These are phyloP conservation scores for Botia kubotai DNA, from an alignment of 2,797 vertebrate genomes.

Conservation along the genomic window DNA sequence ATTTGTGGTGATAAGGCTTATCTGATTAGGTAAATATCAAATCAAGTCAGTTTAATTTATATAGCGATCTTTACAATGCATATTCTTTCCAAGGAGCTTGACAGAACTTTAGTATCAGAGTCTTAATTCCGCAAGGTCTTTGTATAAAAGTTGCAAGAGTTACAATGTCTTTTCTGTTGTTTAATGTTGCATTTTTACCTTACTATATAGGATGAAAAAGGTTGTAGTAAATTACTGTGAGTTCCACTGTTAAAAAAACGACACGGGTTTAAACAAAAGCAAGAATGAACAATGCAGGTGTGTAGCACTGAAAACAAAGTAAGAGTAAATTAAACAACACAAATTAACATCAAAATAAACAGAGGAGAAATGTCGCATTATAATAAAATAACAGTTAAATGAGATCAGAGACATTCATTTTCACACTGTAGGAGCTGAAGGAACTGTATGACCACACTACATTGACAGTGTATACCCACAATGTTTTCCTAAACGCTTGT, in stretches of 20 bases:
- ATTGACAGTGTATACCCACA: background rate
- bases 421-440: background rate
- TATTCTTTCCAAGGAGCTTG: too few species aligned
- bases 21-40: background rate
- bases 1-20: too few species aligned
- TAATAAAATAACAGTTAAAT: constrained; percentile 8
- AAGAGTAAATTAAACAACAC: background rate
- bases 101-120: background rate
- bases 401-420: background rate
- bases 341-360: background rate
- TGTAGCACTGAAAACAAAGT: background rate
- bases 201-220: background rate
- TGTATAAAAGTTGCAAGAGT: background rate
- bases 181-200: background rate
- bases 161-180: background rate
- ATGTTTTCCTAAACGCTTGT: background rate
- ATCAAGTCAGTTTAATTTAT: background rate
- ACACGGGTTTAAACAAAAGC: background rate
- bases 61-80: background rate
- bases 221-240: background rate
- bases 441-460: background rate
- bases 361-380: background rate
- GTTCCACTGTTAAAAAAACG: constrained; percentile 2
- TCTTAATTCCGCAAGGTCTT: background rate
- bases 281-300: background rate